Conservation (phyloP, 1,140 invertebrate genomes). For the Caerostris darwini region DNA sequence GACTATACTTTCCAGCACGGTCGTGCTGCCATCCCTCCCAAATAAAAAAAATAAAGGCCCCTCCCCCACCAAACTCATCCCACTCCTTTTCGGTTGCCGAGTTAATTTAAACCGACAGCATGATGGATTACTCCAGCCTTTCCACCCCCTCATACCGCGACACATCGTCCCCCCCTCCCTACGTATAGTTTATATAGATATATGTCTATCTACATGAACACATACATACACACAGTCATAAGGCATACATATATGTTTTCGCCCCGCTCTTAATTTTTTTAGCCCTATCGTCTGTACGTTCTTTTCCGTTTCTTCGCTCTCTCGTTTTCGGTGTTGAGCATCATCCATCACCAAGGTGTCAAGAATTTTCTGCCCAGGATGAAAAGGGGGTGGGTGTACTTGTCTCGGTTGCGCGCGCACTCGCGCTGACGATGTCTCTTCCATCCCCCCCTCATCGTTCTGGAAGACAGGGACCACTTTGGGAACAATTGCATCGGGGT, state of each 20-base stretch:
- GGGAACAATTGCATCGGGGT: neutral
- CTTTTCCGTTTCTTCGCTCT: slow-evolving; percentile 25
- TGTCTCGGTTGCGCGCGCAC: slow-evolving; percentile 58
- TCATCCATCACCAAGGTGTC: slow-evolving; percentile 73
- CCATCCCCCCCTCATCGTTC: neutral
- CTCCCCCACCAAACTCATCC: neutral
- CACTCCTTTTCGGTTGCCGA: slow-evolving; percentile 65
- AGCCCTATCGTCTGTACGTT: neutral
- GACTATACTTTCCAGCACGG: neutral
- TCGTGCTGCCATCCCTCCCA: neutral
- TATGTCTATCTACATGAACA: slow-evolving; percentile 57
- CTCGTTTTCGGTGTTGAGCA: slow-evolving; percentile 63
- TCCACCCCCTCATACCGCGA: neutral
- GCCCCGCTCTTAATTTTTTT: slow-evolving; percentile 63
- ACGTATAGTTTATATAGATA: slow-evolving; percentile 65
- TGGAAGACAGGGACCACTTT: slow-evolving; percentile 30
- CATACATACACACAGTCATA: slow-evolving; percentile 47
- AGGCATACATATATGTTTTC: slow-evolving; percentile 65
- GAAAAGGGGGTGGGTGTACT: slow-evolving; percentile 15
- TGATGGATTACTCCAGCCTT: slow-evolving; percentile 55
- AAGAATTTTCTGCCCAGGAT: slow-evolving; percentile 70
- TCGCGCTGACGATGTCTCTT: neutral
- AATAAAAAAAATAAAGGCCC: slow-evolving; percentile 19
- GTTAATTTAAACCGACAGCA: slow-evolving; percentile 73
- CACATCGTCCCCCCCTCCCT: neutral